Conservation (phyloP, 2,113 vertebrate species). For the Pelecanoides urinatrix region DNA sequence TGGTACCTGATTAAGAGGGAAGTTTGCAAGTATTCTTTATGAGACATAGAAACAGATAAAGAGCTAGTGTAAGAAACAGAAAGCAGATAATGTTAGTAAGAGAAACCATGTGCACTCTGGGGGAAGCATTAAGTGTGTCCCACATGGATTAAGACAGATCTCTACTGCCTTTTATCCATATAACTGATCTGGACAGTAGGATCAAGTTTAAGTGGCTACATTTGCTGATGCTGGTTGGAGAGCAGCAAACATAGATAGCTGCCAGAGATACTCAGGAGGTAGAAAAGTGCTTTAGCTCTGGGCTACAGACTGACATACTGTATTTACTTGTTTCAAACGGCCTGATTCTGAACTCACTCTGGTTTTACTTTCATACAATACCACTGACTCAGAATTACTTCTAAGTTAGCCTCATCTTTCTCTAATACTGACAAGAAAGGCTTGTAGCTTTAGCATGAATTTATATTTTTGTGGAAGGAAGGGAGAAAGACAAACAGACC, state of each 20-base stretch:
- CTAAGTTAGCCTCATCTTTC: neutral
- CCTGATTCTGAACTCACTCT: neutral
- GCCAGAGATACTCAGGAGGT: conserved; percentile 28
- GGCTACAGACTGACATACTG: neutral
- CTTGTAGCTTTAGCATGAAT: neutral
- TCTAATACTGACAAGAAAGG: neutral
- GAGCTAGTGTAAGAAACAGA: conserved; percentile 67
- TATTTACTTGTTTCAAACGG: conserved; percentile 28
- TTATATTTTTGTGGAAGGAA: neutral
- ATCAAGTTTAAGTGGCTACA: conserved; percentile 73
- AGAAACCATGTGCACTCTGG: conserved; percentile 35
- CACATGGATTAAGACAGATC: conserved; percentile 57
- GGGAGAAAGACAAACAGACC: neutral
- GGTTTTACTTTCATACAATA: neutral
- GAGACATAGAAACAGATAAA: conserved; percentile 69
- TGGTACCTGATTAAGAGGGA: conserved; percentile 65
- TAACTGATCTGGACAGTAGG: conserved; percentile 71
- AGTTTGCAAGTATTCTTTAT: conserved; percentile 51
- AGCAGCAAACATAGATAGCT: conserved; percentile 40
- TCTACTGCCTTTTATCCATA: conserved; percentile 69
- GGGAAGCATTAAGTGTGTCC: conserved; percentile 49
- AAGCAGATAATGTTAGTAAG: conserved; percentile 68
- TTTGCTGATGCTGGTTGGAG: conserved; percentile 62
- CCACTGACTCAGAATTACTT: neutral
- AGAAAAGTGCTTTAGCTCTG: conserved; percentile 26